Conservation (phyloP, 2,113 vertebrate species). For the Bagarius yarrelli region DNA sequence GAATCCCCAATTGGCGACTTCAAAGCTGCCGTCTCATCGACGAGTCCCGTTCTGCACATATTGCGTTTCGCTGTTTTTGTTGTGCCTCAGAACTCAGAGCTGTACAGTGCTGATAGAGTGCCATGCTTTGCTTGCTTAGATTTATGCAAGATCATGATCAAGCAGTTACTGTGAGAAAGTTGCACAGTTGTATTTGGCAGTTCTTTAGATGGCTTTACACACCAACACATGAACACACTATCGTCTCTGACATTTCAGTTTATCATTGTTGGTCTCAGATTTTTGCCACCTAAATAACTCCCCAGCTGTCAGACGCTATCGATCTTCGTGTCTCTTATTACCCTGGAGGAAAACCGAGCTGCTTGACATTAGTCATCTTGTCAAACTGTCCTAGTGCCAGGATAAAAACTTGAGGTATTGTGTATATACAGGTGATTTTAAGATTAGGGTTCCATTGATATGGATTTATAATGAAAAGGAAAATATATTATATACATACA, state of each 20-base stretch:
- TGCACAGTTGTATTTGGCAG: constrained; percentile 6
- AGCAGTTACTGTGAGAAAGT: not conserved
- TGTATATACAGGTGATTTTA: not conserved
- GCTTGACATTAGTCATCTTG: constrained; percentile 21
- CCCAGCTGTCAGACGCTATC: constrained; percentile 18
- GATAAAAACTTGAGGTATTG: not conserved
- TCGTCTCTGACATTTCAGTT: constrained; percentile 25
- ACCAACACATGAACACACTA: constrained; percentile 21
- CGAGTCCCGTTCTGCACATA: constrained; percentile 15
- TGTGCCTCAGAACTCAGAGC: constrained; percentile 3
- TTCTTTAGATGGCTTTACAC: not conserved
- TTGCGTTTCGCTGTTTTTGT: constrained; percentile 11
- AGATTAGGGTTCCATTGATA: not conserved
- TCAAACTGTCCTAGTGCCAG: not conserved
- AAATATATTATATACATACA: not conserved
- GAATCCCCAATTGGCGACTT: constrained; percentile 58
- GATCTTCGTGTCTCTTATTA: constrained; percentile 27
- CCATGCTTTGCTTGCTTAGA: not conserved
- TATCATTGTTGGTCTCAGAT: constrained; percentile 10
- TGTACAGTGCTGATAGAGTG: constrained; percentile 24
- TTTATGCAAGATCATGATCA: not conserved
- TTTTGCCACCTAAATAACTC: constrained; percentile 35
- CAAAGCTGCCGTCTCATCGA: constrained; percentile 26
- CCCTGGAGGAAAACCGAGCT: constrained; percentile 15
- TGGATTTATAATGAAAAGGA: not conserved